phyloP scores from a whole-genome alignment of 2,888 invertebrate species.

The Dasypolia templi region DNA sequence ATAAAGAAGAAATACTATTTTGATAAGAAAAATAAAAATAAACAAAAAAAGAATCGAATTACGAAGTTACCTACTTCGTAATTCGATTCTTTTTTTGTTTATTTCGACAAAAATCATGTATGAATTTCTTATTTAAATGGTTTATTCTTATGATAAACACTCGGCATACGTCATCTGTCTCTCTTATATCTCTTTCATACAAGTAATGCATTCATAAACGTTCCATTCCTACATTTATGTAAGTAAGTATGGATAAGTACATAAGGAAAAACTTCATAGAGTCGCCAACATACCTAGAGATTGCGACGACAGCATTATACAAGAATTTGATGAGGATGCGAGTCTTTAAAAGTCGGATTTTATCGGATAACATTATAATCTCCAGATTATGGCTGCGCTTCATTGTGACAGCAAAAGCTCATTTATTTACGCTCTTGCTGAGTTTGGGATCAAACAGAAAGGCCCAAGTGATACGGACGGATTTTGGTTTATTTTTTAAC shows the following conservation, averaged over 20 bases:
- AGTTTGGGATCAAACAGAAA: slow-evolving; percentile 12
- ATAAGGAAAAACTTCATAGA: not conserved
- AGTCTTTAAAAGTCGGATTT: not conserved
- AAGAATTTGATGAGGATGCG: slow-evolving; percentile 9
- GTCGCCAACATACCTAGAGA: not conserved
- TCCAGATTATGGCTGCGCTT: slow-evolving; percentile 6
- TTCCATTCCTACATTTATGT: too few relatives aligned
- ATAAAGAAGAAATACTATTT: too few relatives aligned
- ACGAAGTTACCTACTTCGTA: too few relatives aligned
- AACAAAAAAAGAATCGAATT: too few relatives aligned
- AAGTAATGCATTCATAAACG: too few relatives aligned
- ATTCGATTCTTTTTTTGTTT: too few relatives aligned
- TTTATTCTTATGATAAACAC: too few relatives aligned
- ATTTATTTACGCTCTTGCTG: slow-evolving; percentile 12
- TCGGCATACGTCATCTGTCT: too few relatives aligned
- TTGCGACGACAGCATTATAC: slow-evolving; percentile 2
- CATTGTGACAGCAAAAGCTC: not conserved
- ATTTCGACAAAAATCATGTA: too few relatives aligned
- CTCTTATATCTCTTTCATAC: too few relatives aligned
- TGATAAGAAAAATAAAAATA: too few relatives aligned
- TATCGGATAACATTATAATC: slow-evolving; percentile 24
- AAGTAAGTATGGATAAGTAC: not conserved
- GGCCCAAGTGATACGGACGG: not conserved
- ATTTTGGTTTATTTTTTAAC: slow-evolving; percentile 20
- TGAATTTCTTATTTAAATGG: too few relatives aligned